Evolutionary conservation across 2,888 invertebrate species (phyloP).

Genomic region (Conchocele bisecta): DNA sequence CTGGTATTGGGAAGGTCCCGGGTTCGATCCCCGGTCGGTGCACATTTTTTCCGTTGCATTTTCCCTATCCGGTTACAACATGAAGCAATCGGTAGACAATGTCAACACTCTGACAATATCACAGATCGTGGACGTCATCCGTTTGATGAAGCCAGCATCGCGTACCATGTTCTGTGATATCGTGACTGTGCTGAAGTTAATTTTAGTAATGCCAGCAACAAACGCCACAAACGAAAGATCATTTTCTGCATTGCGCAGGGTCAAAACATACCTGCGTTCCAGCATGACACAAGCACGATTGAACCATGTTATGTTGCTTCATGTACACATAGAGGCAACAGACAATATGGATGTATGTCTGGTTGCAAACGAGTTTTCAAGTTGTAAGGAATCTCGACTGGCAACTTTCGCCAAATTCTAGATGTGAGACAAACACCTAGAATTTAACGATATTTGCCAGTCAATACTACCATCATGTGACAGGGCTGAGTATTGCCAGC

Average conservation of each 20-base stretch:
- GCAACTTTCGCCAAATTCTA: slow-evolving; percentile 3
- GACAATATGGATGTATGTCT: slow-evolving; percentile 3
- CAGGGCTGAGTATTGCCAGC: too few relatives aligned
- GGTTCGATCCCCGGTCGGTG: too few relatives aligned
- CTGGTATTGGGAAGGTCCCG: too few relatives aligned
- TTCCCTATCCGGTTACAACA: too few relatives aligned
- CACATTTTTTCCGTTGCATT: too few relatives aligned
- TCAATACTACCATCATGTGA: too few relatives aligned
- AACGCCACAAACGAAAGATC: slow-evolving; percentile 27
- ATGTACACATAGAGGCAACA: slow-evolving; percentile 14
- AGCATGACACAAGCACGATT: slow-evolving; percentile 9
- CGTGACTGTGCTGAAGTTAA: slow-evolving; percentile 22
- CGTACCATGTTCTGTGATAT: slow-evolving; percentile 1
- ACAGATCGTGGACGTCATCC: not conserved
- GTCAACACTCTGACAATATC: not conserved
- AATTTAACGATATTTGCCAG: too few relatives aligned
- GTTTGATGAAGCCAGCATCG: not conserved
- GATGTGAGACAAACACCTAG: too few relatives aligned
- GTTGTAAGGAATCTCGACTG: not conserved
- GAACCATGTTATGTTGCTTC: slow-evolving; percentile 17
- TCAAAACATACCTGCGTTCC: slow-evolving; percentile 9
- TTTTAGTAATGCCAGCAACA: slow-evolving; percentile 42
- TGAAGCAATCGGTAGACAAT: too few relatives aligned
- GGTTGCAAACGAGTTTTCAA: slow-evolving; percentile 17
- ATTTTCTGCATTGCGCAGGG: slow-evolving; percentile 10